Conservation (phyloP, 1,140 invertebrate genomes). For the Drosophila ohnishii region DNA sequence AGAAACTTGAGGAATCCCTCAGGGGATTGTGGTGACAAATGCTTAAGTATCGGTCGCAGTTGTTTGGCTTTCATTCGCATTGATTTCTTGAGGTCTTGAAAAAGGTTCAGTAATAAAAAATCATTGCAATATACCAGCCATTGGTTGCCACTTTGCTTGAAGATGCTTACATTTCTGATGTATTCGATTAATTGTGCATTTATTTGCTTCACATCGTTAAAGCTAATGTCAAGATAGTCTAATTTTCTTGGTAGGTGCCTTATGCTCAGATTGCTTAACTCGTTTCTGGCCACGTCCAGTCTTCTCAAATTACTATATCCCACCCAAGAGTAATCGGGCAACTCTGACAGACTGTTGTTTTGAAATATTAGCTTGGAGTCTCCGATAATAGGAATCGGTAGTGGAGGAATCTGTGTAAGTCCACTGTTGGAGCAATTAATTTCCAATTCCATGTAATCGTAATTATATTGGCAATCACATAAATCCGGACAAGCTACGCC, state of each 20-base stretch:
- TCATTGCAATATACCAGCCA: constrained; percentile 24
- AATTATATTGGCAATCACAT: neutral
- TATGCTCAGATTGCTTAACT: neutral
- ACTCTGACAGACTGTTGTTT: neutral
- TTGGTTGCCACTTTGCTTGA: constrained; percentile 16
- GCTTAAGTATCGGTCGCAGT: neutral
- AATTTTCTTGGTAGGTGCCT: neutral
- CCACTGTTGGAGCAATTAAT: constrained; percentile 13
- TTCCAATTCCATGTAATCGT: constrained; percentile 1
- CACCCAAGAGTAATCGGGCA: neutral
- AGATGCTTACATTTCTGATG: neutral
- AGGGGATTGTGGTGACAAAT: neutral
- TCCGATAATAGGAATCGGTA: constrained; percentile 11
- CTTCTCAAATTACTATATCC: constrained; percentile 7
- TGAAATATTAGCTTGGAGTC: neutral
- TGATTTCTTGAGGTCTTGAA: neutral
- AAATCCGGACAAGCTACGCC: constrained; percentile 2
- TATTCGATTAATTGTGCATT: neutral
- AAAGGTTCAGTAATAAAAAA: neutral
- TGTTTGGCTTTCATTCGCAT: neutral
- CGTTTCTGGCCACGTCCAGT: constrained; percentile 16
- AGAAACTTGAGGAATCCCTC: constrained; percentile 14
- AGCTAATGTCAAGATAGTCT: constrained; percentile 12
- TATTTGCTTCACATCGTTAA: constrained; percentile 10
- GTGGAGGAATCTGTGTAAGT: constrained; percentile 5